These are phyloP conservation scores for Creontiades dilutus DNA, from an alignment of 2,888 invertebrate genomes.

Conservation along the genomic window DNA sequence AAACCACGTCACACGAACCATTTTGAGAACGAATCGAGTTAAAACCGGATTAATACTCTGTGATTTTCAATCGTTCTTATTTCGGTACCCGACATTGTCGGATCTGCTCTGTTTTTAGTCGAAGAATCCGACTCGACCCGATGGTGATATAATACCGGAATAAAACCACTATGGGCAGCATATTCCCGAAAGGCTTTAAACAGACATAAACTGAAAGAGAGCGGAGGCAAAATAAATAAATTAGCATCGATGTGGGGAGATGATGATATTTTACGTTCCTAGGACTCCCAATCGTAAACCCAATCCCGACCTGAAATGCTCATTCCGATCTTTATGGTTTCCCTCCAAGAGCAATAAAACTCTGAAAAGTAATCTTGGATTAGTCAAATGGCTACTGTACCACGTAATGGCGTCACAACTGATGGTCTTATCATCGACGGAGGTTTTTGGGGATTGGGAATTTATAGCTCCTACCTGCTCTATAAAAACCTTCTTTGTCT, in stretches of 20 bases:
- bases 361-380: constrained; percentile 39
- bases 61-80: too few relatives aligned
- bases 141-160: not conserved
- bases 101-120: too few relatives aligned
- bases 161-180: too few relatives aligned
- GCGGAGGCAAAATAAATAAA: constrained; percentile 53
- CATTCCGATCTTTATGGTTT: constrained; percentile 55
- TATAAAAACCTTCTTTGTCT: constrained; percentile 45
- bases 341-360: constrained; percentile 42
- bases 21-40: too few relatives aligned
- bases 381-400: constrained; percentile 62
- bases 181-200: too few relatives aligned
- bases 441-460: not conserved
- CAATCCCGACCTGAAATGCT: constrained; percentile 30
- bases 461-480: constrained; percentile 33
- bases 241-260: constrained; percentile 50
- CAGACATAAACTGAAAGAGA: not conserved
- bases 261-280: constrained; percentile 46
- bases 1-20: too few relatives aligned
- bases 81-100: too few relatives aligned
- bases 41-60: too few relatives aligned
- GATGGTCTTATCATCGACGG: constrained; percentile 10
- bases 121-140: too few relatives aligned
- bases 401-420: constrained; percentile 46
- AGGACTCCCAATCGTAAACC: constrained; percentile 47